Percentiles rank a stretch among this genome's conserved stretches.
These are phyloP conservation scores for Drosophila anomelani DNA, from an alignment of 2,888 invertebrate species.

Conservation along the genomic window DNA sequence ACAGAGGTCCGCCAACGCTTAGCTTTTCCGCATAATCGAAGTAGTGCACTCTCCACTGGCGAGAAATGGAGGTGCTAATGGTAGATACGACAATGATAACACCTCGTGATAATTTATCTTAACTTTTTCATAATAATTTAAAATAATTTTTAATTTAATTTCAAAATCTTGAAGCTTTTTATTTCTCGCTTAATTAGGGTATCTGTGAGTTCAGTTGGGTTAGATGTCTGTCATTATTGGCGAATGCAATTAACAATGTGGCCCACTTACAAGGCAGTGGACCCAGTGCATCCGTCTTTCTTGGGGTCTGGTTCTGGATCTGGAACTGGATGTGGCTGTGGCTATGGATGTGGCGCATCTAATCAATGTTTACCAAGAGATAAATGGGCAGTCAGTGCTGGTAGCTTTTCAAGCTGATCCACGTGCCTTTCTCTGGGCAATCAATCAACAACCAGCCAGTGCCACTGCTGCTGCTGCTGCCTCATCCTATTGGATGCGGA, in stretches of 20 bases:
- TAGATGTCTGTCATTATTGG: constrained; percentile 22
- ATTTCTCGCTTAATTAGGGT: background rate
- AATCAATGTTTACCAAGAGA: constrained; percentile 65
- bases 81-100: background rate
- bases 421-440: constrained; percentile 44
- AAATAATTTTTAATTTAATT: background rate
- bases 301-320: constrained; percentile 4
- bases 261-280: constrained; percentile 45
- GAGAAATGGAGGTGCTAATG: background rate
- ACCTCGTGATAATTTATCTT: background rate
- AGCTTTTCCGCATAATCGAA: constrained; percentile 33
- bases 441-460: constrained; percentile 56
- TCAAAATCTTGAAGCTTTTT: no score
- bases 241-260: constrained; percentile 55
- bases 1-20: constrained; percentile 36
- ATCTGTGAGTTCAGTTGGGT: constrained; percentile 12
- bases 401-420: constrained; percentile 19
- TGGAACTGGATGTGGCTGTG: background rate
- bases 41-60: constrained; percentile 2
- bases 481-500: constrained; percentile 28
- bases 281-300: constrained; percentile 32
- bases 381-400: constrained; percentile 54
- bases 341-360: constrained; percentile 33
- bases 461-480: background rate
- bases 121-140: background rate